Conservation (phyloP, 2,888 invertebrate genomes). For the Chrysolina americana region DNA sequence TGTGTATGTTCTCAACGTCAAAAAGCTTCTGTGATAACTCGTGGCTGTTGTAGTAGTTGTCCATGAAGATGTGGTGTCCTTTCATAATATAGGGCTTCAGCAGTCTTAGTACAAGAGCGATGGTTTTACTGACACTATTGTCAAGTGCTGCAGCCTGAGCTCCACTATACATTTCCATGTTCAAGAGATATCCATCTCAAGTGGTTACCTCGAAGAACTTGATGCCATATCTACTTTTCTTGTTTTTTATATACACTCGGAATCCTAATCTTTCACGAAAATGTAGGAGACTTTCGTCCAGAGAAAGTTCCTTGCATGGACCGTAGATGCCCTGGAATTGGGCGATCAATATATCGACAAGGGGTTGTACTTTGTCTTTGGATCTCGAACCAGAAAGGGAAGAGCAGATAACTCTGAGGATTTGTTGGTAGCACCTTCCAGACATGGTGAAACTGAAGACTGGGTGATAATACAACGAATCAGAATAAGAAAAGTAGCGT, state of each 20-base stretch:
- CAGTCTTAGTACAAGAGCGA: conserved; percentile 28
- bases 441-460: conserved; percentile 31
- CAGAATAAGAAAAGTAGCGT: too few relatives aligned
- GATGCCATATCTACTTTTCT: conserved; percentile 34
- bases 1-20: conserved; percentile 32
- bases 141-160: conserved; percentile 14
- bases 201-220: conserved; percentile 36
- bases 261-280: conserved; percentile 29
- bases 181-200: conserved; percentile 33
- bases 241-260: conserved; percentile 34
- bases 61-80: conserved; percentile 29
- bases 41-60: conserved; percentile 33
- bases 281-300: conserved; percentile 28
- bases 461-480: too few relatives aligned
- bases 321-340: conserved; percentile 26
- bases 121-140: conserved; percentile 13
- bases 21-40: conserved; percentile 31
- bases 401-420: conserved; percentile 31
- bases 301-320: conserved; percentile 29
- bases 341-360: conserved; percentile 28
- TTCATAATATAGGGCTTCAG: conserved; percentile 33
- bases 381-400: conserved; percentile 10
- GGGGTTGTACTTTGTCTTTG: conserved; percentile 35
- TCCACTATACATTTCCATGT: conserved; percentile 39
- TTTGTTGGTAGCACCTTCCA: conserved; percentile 34